These are phyloP conservation scores for Etheostoma cragini DNA, from an alignment of 2,113 vertebrate genomes.

Conservation along the genomic window DNA sequence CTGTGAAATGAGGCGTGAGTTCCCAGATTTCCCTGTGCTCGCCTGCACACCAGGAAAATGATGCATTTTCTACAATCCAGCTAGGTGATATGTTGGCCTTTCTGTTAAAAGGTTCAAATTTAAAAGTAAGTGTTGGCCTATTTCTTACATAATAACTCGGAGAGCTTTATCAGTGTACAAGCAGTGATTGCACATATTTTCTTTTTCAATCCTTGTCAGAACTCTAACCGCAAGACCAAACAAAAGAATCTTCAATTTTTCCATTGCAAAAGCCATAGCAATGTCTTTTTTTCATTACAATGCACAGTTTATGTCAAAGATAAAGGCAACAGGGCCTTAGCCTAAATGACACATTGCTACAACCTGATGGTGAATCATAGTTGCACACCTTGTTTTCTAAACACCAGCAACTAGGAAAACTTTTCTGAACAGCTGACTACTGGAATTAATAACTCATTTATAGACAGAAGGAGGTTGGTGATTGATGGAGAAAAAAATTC, in stretches of 20 bases:
- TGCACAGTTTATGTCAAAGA: neutral
- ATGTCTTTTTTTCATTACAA: too few species aligned
- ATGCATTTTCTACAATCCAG: slow-evolving; percentile 6
- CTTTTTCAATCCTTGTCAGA: too few species aligned
- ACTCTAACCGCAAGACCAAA: too few species aligned
- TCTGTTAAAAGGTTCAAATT: neutral
- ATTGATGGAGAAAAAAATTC: neutral
- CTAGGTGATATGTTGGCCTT: neutral
- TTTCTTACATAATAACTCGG: too few species aligned
- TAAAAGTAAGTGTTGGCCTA: neutral
- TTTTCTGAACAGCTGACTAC: neutral
- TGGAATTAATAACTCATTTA: neutral
- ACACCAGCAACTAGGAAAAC: neutral
- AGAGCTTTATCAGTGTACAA: too few species aligned
- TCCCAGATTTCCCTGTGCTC: slow-evolving; percentile 36
- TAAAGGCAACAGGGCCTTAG: too few species aligned
- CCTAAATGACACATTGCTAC: neutral
- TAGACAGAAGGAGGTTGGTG: neutral
- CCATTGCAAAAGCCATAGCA: too few species aligned
- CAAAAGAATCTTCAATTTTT: too few species aligned
- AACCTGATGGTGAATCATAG: neutral
- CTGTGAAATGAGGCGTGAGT: slow-evolving; percentile 64
- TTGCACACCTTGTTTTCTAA: neutral
- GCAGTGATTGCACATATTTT: too few species aligned
- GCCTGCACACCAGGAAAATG: neutral